Base-by-base conservation (phyloP, 2,113 vertebrate genomes). In the Blennius ocellaris region DNA sequence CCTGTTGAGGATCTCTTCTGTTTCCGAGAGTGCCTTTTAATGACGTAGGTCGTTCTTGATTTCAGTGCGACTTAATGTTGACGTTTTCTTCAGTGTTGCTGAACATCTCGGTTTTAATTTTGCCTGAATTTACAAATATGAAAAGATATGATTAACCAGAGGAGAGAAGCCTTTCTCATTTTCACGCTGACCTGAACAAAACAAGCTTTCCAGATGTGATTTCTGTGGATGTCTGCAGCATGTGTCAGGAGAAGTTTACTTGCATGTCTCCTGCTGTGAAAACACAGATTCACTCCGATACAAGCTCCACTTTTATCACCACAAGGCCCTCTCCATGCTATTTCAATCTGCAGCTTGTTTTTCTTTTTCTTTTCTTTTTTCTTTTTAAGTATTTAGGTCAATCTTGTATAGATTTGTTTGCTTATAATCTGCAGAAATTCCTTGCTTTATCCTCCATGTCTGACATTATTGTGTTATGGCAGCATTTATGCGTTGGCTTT, bases 71-170 rank as follows among this genome's bases (percentile, higher is more conserved):
- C 21, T 4, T 30, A 4, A 30, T 30, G 21, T 30, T 30, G 21
- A 30, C 2, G 21, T 30, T 30, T 30, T 30, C 21, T 30, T 30
- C 21, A 30, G 21, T 30, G 21, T 30, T 30, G 2, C 21, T 30
- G 21, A 7, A 57, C 70, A 30, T 60, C 61, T 61, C 73, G 48
- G 5, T 82, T 87, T 70, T 50, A 53, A 76, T 84, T 80, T 53
- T 7, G 5, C 51, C 64, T 30, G 16, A 82, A 82, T 60, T 55
- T 16, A 36, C 67, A 65, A 69, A 79, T 15, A 55, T 63, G 73
- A 52, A n/a, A 30, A 76, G 37, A 64, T 59, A 83, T 81, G 16
- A 76, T 79, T 76, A 83, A 80, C 48, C 57, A 81, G 65, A 70
- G 56, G 49, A 11, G 16, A 81, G 40, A 40, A 16, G 4, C 21